A percentile compares a stretch with the other conserved stretches of the same genome.
Evolutionary conservation across 2,797 vertebrate genomes (phyloP).

Genomic region (Melanotaenia boesemani): DNA sequence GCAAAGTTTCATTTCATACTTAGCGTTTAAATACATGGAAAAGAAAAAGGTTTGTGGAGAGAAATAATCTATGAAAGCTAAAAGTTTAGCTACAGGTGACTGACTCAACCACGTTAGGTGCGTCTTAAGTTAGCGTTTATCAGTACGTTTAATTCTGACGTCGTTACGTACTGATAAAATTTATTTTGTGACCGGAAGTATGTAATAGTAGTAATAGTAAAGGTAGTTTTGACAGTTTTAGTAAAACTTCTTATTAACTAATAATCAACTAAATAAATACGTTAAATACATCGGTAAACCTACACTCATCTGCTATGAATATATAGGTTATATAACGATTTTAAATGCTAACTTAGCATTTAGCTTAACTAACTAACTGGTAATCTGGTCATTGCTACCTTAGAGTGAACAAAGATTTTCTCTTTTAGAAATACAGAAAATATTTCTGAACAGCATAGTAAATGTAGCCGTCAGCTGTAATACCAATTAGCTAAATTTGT

Average conservation of each 20-base stretch:
- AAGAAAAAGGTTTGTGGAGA: neutral
- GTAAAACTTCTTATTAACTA: neutral
- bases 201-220: too few species aligned
- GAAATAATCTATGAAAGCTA: neutral
- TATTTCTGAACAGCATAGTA: neutral
- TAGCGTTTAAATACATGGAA: neutral
- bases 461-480: neutral
- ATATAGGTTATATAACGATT: neutral
- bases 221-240: neutral
- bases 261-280: slow-evolving; percentile 1
- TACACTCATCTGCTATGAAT: neutral
- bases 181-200: neutral
- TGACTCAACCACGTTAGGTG: too few species aligned
- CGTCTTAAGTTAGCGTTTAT: neutral
- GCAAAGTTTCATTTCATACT: neutral
- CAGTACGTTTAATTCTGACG: neutral
- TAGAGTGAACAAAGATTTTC: neutral
- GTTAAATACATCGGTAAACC: neutral
- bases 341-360: neutral
- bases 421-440: too few species aligned
- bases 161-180: neutral
- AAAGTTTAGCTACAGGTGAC: too few species aligned
- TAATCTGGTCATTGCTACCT: neutral
- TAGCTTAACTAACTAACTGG: slow-evolving; percentile 1
- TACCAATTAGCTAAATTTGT: fast-evolving